phyloP scores from a whole-genome alignment of 30 jellyfish, hydroid and myxozoan species.

The Hydractinia symbiolongicarpus region DNA sequence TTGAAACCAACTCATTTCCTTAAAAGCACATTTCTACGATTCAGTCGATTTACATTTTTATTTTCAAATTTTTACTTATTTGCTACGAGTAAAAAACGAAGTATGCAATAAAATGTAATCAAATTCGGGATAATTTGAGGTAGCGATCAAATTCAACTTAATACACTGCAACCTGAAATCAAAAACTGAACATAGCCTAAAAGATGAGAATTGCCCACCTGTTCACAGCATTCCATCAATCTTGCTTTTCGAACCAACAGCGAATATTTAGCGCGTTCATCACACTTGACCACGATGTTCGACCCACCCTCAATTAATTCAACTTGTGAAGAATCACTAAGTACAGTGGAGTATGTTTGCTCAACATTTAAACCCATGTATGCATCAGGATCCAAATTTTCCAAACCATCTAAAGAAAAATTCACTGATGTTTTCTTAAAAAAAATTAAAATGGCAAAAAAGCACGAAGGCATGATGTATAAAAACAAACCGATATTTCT shows the following conservation, averaged over 20 bases:
- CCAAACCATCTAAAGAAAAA: slow-evolving; percentile 53
- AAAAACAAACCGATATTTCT: slow-evolving; percentile 48
- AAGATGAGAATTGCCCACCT: slow-evolving; percentile 31
- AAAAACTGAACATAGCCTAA: too few relatives aligned
- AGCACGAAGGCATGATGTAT: neutral
- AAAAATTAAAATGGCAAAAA: neutral
- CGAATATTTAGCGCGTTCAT: slow-evolving; percentile 41
- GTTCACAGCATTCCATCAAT: slow-evolving; percentile 62
- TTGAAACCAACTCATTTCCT: too few relatives aligned
- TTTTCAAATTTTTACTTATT: too few relatives aligned
- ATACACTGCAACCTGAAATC: too few relatives aligned
- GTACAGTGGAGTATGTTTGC: slow-evolving; percentile 35
- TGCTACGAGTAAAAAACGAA: too few relatives aligned
- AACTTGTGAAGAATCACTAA: slow-evolving; percentile 55
- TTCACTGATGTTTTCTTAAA: neutral
- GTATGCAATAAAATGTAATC: too few relatives aligned
- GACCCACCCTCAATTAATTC: slow-evolving; percentile 39
- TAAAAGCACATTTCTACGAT: too few relatives aligned
- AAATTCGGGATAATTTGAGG: too few relatives aligned
- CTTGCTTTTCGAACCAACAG: slow-evolving; percentile 49
- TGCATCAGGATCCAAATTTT: slow-evolving; percentile 50
- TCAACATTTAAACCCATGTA: slow-evolving; percentile 43
- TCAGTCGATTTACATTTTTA: too few relatives aligned
- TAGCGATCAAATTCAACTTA: too few relatives aligned
- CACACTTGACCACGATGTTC: slow-evolving; percentile 24